These are phyloP conservation scores for Thinocorus orbignyianus DNA, from an alignment of 2,113 vertebrate species.

Conservation along the genomic window DNA sequence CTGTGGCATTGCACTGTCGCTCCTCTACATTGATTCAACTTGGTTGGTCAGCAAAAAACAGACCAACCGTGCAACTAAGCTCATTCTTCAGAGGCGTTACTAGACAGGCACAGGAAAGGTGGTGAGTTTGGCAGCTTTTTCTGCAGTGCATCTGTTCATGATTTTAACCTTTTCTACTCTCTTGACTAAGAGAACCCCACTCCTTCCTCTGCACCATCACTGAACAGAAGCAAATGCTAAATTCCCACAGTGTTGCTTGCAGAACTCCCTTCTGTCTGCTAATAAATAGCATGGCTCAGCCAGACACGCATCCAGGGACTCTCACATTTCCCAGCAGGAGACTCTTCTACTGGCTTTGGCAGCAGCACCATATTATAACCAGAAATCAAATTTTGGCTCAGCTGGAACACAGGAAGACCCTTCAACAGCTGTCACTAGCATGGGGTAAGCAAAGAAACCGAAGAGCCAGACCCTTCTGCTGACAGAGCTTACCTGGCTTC, in stretches of 20 bases:
- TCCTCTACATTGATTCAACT: neutral
- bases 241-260: neutral
- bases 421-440: neutral
- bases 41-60: neutral
- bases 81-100: neutral
- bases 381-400: neutral
- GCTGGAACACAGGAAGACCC: neutral
- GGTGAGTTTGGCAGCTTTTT: neutral
- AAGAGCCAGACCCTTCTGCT: neutral
- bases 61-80: neutral
- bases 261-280: neutral
- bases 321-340: neutral
- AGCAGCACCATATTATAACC: neutral
- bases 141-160: fast-evolving
- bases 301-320: neutral
- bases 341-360: neutral
- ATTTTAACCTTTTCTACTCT: neutral
- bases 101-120: neutral
- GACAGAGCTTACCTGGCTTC: slow-evolving; percentile 81
- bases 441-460: neutral
- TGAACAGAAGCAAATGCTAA: neutral
- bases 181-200: neutral
- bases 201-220: neutral
- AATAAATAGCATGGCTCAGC: neutral
- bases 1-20: neutral